A percentile compares a stretch with the other conserved stretches of the same genome.
phyloP scores from a whole-genome alignment of 2,113 vertebrate species.

The Struthio camelus region DNA sequence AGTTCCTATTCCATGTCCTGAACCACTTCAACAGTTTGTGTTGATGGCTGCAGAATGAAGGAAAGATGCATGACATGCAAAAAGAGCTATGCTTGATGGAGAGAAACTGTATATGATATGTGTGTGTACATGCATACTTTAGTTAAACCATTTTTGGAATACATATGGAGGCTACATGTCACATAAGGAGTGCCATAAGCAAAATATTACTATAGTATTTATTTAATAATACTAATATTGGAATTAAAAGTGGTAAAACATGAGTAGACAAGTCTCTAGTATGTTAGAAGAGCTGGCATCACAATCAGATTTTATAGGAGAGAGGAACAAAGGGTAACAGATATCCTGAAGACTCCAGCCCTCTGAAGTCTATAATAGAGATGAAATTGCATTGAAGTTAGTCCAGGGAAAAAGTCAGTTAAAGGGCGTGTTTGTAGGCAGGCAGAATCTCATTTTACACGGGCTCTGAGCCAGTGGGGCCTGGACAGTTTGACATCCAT shows the following conservation, averaged over 20 bases:
- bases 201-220: neutral
- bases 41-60: neutral
- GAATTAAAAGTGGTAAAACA: neutral
- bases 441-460: neutral
- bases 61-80: neutral
- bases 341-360: neutral
- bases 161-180: neutral
- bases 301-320: neutral
- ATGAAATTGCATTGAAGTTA: neutral
- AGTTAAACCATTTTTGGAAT: neutral
- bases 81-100: neutral
- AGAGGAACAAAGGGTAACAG: neutral
- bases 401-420: neutral
- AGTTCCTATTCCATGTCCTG: neutral
- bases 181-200: neutral
- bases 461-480: neutral
- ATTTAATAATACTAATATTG: neutral
- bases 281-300: neutral
- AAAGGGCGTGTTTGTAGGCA: neutral
- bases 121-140: neutral
- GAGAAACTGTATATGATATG: neutral
- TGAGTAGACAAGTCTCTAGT: neutral
- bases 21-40: neutral
- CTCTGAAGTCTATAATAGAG: neutral
- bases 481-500: neutral